A percentile compares a stretch with the other conserved stretches of the same genome.
phyloP scores from a whole-genome alignment of 2,888 invertebrate genomes.

The Cephus pulcher region DNA sequence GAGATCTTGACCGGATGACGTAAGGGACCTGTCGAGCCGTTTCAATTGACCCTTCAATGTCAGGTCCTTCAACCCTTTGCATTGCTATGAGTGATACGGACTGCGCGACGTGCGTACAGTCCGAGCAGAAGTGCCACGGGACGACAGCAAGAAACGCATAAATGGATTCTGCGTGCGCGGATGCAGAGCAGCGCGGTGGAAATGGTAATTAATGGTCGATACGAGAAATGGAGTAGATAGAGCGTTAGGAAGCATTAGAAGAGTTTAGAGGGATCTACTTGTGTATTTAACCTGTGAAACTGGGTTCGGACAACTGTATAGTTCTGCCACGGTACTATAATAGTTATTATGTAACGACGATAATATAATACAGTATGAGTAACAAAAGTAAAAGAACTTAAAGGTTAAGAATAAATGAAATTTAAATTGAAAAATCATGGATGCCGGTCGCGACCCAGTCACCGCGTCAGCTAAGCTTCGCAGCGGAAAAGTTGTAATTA shows the following conservation, averaged over 20 bases:
- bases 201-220: background rate
- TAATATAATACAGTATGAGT: constrained; percentile 51
- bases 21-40: background rate
- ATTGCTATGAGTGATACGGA: background rate
- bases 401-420: constrained; percentile 20
- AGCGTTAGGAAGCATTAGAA: background rate
- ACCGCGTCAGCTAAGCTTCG: constrained; percentile 52
- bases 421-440: constrained; percentile 34
- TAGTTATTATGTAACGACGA: constrained; percentile 61
- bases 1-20: background rate
- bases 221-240: background rate
- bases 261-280: constrained; percentile 29
- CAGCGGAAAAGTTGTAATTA: constrained; percentile 58
- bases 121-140: background rate
- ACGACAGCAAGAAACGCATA: background rate
- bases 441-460: constrained; percentile 52
- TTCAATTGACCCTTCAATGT: background rate
- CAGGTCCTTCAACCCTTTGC: background rate
- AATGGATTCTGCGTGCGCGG: background rate
- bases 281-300: constrained; percentile 48
- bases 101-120: background rate
- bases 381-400: constrained; percentile 37
- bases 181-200: background rate
- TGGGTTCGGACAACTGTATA: constrained; percentile 57
- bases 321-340: constrained; percentile 60